Conservation (phyloP, 2,113 vertebrate genomes). For the Alexandromys fortis region DNA sequence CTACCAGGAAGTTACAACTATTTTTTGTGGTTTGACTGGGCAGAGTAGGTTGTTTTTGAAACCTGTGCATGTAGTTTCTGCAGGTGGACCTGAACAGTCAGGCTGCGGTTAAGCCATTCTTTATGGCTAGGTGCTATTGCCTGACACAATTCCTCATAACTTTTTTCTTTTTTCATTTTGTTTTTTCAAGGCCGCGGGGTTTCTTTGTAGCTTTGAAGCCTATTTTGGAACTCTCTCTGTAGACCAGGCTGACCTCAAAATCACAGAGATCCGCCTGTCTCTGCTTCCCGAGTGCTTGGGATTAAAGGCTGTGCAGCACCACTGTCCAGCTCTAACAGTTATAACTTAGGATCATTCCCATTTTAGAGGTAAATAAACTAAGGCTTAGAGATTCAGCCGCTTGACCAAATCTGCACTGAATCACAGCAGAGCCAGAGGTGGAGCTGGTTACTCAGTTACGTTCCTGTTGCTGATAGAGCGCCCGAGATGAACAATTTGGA, state of each 20-base stretch:
- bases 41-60: not conserved
- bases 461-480: not conserved
- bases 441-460: not conserved
- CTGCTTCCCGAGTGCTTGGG: no score
- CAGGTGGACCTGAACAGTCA: not conserved
- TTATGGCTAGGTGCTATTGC: not conserved
- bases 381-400: conserved; percentile 15
- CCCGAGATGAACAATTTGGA: not conserved
- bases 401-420: not conserved
- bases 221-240: no score
- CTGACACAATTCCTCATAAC: not conserved
- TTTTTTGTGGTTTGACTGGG: not conserved
- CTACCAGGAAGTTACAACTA: not conserved
- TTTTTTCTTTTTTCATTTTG: no score
- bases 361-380: conserved; percentile 23
- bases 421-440: not conserved
- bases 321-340: no score
- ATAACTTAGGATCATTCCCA: not conserved
- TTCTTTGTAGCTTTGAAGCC: no score
- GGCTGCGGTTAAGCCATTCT: not conserved
- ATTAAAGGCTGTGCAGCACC: no score
- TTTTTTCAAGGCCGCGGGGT: no score
- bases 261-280: no score
- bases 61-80: not conserved
- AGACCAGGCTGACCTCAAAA: no score